Base-by-base conservation (phyloP, 2,797 vertebrate species). In the Ctenopoma kingsleyae region DNA sequence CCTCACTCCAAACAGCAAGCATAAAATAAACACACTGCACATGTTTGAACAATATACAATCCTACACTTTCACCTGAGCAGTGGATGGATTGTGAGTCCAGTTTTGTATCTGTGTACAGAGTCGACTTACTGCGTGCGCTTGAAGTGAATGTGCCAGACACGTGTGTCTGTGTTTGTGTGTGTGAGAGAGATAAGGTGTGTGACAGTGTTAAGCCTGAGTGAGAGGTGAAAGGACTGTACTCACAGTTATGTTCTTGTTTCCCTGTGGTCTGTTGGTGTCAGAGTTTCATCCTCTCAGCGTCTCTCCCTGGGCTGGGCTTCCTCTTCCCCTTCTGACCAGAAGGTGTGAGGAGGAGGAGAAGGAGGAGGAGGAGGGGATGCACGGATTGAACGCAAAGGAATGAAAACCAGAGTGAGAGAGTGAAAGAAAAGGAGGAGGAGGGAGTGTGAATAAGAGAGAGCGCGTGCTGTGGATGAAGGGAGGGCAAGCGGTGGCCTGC, bases 241-340 rank as follows among this genome's bases (percentile, higher is more conserved):
- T 94, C 91, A 94, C 93, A 87, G 88, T 86, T 88, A 84, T 86
- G 83, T 82, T 92, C 83, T 83, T 80, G 86, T 89, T 83, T 91
- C 81, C 85, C 88, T 91, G 85, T 79, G 85, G 88, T 92, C 90
- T 86, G 84, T 78, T 81, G 86, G 87, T 88, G 90, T 92, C 91
- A 93, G 88, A 92, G 89, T 91, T 90, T 90, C 91, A 91, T 93
- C 88, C 90, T 91, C 86, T 87, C 88, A 86, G 89, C 82, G 52
- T 86, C 80, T 87, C 85, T 85, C 81, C 75, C 76, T 84, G 90
- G 90, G 90, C 89, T 89, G 86, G 84, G 91, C 84, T 91, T 90
- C 83, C 85, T 86, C 84, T 89, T 88, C 88, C 87, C 83, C 82
- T 87, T 87, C 89, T 89, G 86, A 88, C 87, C 87, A 79, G 84